A percentile compares a stretch with the other conserved stretches of the same genome.
Evolutionary conservation across 1,140 invertebrate species (phyloP).

Genomic region (Alviniconcha marisindica): DNA sequence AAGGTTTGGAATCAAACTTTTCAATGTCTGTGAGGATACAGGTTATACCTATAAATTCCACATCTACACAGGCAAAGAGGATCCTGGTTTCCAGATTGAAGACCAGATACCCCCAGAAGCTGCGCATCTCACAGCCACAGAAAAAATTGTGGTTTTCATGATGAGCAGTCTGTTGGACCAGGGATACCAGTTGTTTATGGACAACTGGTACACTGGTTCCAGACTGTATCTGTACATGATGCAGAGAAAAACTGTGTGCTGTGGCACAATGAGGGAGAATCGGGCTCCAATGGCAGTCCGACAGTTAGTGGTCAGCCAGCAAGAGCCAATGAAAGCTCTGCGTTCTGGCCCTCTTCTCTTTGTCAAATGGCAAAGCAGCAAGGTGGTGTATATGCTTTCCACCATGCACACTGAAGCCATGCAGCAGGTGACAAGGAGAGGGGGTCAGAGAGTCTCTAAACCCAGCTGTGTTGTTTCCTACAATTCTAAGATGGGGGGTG

Average conservation of each 20-base stretch:
- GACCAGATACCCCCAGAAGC: neutral
- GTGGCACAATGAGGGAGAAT: neutral
- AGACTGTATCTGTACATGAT: neutral
- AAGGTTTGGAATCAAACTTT: neutral
- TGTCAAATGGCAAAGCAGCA: neutral
- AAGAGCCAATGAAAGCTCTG: neutral
- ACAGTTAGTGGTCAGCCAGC: neutral
- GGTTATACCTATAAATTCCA: slow-evolving; percentile 8
- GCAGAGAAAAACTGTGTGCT: neutral
- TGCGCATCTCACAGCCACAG: neutral
- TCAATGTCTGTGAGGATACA: slow-evolving; percentile 1
- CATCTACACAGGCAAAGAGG: slow-evolving; percentile 4
- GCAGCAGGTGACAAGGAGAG: neutral
- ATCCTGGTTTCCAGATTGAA: neutral
- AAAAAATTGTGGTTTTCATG: slow-evolving; percentile 9
- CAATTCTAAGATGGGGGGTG: slow-evolving; percentile 31
- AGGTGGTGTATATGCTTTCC: neutral
- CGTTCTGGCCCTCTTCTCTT: neutral
- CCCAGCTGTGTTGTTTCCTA: slow-evolving; percentile 25
- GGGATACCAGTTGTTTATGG: slow-evolving; percentile 2
- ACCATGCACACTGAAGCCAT: neutral
- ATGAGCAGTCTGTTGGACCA: neutral
- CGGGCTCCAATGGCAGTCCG: neutral
- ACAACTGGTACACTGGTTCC: slow-evolving; percentile 12
- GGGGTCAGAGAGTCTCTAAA: neutral